Conservation (phyloP, 2,113 vertebrate species). For the Podarcis muralis region DNA sequence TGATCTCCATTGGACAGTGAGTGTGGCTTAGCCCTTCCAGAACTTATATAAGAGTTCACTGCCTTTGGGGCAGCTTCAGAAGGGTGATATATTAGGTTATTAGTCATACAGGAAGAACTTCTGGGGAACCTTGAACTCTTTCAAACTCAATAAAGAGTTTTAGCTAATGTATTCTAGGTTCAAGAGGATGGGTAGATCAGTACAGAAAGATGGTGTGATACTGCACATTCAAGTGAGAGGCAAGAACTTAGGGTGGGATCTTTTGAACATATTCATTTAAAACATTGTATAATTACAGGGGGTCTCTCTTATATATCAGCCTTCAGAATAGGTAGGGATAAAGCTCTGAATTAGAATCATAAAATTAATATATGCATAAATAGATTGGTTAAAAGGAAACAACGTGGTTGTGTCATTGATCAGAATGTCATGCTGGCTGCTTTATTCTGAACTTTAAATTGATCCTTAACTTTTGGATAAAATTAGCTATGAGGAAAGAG, state of each 20-base stretch:
- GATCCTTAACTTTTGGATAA: conserved; percentile 82
- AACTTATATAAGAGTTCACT: neutral
- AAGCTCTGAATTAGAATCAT: conserved; percentile 29
- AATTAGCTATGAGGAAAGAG: conserved; percentile 94
- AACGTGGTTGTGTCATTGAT: neutral
- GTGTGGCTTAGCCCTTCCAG: neutral
- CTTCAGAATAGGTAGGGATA: neutral
- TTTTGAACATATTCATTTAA: neutral
- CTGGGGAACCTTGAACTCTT: neutral
- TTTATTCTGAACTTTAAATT: conserved; percentile 46
- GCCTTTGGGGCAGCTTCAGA: neutral
- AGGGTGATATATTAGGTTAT: neutral
- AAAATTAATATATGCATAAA: conserved; percentile 6
- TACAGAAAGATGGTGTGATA: neutral
- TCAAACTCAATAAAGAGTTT: neutral
- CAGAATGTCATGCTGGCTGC: conserved; percentile 21
- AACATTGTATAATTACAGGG: neutral
- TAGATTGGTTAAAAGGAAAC: conserved; percentile 8
- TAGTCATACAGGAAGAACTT: neutral
- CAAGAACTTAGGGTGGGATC: too few relatives aligned
- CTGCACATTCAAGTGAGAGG: neutral
- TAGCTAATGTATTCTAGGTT: neutral
- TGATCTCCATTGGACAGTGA: neutral
- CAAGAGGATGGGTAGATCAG: neutral
- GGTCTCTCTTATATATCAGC: neutral